Conservation (phyloP, 1,140 invertebrate species). For the Apolygus lucorum region DNA sequence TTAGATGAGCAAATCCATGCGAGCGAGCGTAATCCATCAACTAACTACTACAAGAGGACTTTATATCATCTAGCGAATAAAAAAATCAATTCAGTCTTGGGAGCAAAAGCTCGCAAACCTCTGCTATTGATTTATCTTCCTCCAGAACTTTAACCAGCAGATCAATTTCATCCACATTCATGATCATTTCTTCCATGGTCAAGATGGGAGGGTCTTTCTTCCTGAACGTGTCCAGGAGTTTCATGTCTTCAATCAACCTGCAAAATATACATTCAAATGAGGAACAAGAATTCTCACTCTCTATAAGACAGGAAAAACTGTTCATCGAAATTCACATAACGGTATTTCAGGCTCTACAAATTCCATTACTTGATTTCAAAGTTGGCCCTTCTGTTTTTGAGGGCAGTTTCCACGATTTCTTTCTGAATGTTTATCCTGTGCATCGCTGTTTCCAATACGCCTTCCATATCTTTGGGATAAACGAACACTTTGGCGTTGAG, state of each 20-base stretch:
- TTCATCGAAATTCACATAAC: no score
- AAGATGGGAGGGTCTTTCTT: slow-evolving; percentile 75
- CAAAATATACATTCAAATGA: no score
- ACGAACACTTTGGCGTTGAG: slow-evolving; percentile 75
- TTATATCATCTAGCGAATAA: no score
- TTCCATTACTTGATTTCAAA: slow-evolving; percentile 55
- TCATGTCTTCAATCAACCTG: slow-evolving; percentile 60
- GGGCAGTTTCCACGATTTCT: slow-evolving; percentile 59
- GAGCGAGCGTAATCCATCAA: no score
- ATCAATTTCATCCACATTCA: slow-evolving; percentile 61
- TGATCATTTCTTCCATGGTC: slow-evolving; percentile 71
- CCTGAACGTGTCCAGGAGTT: slow-evolving; percentile 68
- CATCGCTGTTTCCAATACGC: slow-evolving; percentile 69
- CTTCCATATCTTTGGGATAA: slow-evolving; percentile 83
- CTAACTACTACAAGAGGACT: no score
- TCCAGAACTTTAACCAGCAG: slow-evolving; percentile 56
- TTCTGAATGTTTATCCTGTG: slow-evolving; percentile 57
- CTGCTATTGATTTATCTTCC: slow-evolving; percentile 63
- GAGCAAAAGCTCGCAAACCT: slow-evolving; percentile 36
- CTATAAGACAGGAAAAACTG: no score
- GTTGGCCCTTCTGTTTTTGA: slow-evolving; percentile 46
- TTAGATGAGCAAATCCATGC: no score
- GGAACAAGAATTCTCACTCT: no score
- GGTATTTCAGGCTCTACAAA: no score
- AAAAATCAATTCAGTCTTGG: neutral